Evolutionary conservation across 2,888 invertebrate genomes (phyloP), one percentile per base, ranked within the genome.

Genomic region (Carabus problematicus): DNA sequence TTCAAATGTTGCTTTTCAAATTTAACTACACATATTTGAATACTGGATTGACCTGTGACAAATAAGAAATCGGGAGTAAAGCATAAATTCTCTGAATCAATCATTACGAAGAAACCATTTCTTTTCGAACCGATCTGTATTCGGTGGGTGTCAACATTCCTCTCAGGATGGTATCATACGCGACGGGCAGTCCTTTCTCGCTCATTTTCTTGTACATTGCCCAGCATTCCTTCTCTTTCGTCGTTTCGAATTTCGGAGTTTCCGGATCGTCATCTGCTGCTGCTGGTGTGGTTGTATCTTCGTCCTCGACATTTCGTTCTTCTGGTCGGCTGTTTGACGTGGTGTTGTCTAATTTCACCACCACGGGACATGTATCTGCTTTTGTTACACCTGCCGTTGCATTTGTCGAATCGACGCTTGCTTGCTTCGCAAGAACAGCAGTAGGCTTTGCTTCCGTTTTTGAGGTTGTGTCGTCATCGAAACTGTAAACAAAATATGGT

Each of bases 101-200:
- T 29, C 47, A 49, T 64, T 64, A 64, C 43, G 64, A 45, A 2
- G 64, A 49, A 14, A 49, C 29, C 4, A 59, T 70, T 75, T 80
- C 78, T 72, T 83, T 84, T 75, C 87, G 86, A 71, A 88, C 82
- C 75, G 88, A 82, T 72, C 90, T 83, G 76, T 90, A 89, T 77
- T 90, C 90, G 0, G 90, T 90, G 3, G 90, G 90, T 8, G 90
- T 90, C 72, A 90, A 78, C 88, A 90, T 88, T 43, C 90, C 90
- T 73, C 90, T 85, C 59, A 90, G 77, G 52, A 90, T 87, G 0
- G 90, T 90, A 71, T 90, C 90, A 73, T 88, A 90, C 4, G 88
- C 87, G 2, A 90, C 87, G 61, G 84, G 85, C 12, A 90, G 85
- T 0, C 90, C 90, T 75, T 89, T 89, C 69, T 86, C 86, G 42